A percentile compares a stretch with the other conserved stretches of the same genome.
phyloP scores from a whole-genome alignment of 2,797 vertebrate genomes.

The Sebastes hubbsi region DNA sequence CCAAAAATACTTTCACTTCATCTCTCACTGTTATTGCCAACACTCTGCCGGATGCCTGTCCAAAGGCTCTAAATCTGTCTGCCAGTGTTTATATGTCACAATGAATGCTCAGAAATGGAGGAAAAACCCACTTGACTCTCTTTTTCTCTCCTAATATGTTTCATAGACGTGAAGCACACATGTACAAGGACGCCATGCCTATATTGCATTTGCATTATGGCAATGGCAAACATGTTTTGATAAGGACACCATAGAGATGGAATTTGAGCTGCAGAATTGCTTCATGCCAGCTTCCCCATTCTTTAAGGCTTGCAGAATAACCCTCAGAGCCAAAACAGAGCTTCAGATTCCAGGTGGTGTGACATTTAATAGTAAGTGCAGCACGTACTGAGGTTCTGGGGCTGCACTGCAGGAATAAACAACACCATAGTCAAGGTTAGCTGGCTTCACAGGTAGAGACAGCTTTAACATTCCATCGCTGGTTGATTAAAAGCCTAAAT shows the following conservation, averaged over 20 bases:
- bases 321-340: constrained; percentile 7
- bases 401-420: constrained; percentile 44
- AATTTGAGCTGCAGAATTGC: not conserved
- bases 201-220: not conserved
- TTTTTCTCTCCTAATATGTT: constrained; percentile 36
- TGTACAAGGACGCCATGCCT: not conserved
- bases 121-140: constrained; percentile 60
- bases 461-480: constrained; percentile 58
- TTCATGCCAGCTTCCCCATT: constrained; percentile 20
- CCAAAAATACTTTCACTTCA: constrained; percentile 58
- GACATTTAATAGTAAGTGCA: constrained; percentile 41
- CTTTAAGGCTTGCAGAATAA: constrained; percentile 19
- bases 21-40: constrained; percentile 63
- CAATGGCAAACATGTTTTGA: not conserved
- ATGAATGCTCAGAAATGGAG: constrained; percentile 60
- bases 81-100: constrained; percentile 69
- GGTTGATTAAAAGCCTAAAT: constrained; percentile 74
- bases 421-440: constrained; percentile 46
- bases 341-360: constrained; percentile 47
- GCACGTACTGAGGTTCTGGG: constrained; percentile 20
- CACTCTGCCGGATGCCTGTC: constrained; percentile 60
- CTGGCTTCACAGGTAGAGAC: constrained; percentile 47
- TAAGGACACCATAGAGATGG: constrained; percentile 6
- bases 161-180: constrained; percentile 35
- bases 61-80: constrained; percentile 67